Percentiles rank a stretch among this genome's conserved stretches.
phyloP scores from a whole-genome alignment of 2,113 vertebrate genomes.

The Anser brachyrhynchus region DNA sequence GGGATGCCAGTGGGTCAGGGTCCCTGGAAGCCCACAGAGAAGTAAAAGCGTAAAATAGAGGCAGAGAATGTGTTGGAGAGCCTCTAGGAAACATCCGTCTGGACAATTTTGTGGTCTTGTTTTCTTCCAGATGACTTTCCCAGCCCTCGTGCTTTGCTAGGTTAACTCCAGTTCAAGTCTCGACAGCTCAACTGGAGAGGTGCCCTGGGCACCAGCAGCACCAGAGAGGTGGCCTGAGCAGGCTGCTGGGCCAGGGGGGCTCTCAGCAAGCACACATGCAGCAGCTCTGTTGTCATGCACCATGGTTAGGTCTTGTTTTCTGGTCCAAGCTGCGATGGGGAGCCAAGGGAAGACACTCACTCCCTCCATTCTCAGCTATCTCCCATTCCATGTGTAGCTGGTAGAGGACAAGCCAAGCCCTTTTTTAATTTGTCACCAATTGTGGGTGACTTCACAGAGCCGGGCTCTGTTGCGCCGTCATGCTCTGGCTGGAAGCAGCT shows the following conservation, averaged over 20 bases:
- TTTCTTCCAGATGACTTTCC: slow-evolving; percentile 1
- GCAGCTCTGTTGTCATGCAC: neutral
- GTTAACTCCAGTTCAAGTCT: neutral
- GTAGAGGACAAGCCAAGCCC: neutral
- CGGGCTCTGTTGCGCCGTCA: slow-evolving; percentile 13
- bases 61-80: neutral
- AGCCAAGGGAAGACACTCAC: neutral
- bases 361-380: neutral
- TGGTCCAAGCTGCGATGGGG: neutral
- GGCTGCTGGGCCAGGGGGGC: neutral
- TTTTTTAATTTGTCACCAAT: slow-evolving; percentile 4
- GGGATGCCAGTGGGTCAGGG: accelerated
- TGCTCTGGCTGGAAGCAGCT: slow-evolving; percentile 55
- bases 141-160: neutral
- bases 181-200: neutral
- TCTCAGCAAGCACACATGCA: neutral
- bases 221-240: neutral
- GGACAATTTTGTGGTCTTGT: neutral
- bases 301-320: neutral
- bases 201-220: neutral
- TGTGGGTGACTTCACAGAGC: neutral
- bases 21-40: neutral
- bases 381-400: neutral
- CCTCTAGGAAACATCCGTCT: neutral
- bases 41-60: neutral